Conservation (phyloP, 2,113 vertebrate species). For the Apaloderma vittatum region DNA sequence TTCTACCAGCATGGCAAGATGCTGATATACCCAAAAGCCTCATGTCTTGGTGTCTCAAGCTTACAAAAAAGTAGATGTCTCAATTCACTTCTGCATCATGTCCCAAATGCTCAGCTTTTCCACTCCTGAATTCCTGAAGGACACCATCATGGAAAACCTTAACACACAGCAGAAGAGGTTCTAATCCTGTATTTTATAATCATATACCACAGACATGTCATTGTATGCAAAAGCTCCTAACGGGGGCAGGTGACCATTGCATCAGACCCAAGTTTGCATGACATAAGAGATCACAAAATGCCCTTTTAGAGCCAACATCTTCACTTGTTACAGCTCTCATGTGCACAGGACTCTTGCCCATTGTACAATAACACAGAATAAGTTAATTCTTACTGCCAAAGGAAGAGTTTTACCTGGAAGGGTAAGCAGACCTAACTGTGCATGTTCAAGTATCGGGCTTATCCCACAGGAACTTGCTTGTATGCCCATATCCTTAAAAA, state of each 20-base stretch:
- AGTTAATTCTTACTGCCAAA: not conserved
- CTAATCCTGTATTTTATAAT: not conserved
- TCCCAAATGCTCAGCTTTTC: not conserved
- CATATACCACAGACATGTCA: not conserved
- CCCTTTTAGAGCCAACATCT: not conserved
- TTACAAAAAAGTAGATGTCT: not conserved
- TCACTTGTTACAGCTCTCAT: not conserved
- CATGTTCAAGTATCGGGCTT: not conserved
- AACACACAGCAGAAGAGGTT: not conserved
- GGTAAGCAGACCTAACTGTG: not conserved
- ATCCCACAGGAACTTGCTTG: not conserved
- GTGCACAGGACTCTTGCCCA: not conserved
- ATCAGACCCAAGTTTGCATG: not conserved
- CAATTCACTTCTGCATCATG: not conserved
- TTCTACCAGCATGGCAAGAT: conserved; percentile 25
- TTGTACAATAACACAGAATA: not conserved
- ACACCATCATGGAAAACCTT: not conserved
- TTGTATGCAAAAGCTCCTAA: not conserved
- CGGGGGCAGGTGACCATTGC: not conserved
- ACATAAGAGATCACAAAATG: not conserved
- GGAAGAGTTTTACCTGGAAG: not conserved
- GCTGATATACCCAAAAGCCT: not conserved
- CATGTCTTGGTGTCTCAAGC: not conserved
- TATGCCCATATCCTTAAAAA: not conserved
- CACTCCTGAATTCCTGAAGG: not conserved